These are phyloP conservation scores for Mionectes macconnelli DNA, from an alignment of 2,113 vertebrate genomes.

Conservation along the genomic window DNA sequence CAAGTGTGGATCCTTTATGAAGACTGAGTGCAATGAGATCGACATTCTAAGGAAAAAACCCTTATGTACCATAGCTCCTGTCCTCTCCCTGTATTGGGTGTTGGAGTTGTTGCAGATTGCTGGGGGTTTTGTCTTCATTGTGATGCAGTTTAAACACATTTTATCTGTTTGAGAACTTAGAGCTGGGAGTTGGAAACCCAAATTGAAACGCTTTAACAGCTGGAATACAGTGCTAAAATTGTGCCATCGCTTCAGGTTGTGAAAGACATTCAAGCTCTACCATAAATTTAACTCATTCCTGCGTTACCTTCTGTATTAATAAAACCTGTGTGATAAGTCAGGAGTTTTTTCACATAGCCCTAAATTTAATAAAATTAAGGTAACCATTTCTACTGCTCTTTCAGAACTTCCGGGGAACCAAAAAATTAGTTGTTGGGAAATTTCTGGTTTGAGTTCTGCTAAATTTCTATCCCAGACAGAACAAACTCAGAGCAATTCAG, in stretches of 20 bases:
- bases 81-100: neutral
- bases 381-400: neutral
- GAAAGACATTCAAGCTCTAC: neutral
- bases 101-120: neutral
- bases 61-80: neutral
- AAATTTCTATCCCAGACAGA: neutral
- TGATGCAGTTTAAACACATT: neutral
- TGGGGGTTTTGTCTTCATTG: neutral
- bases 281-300: neutral
- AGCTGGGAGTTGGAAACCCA: neutral
- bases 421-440: neutral
- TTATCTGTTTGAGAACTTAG: neutral
- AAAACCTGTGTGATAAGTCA: neutral
- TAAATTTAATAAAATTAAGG: neutral
- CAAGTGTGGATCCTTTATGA: neutral
- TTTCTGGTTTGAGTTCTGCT: neutral
- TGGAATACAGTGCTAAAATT: neutral
- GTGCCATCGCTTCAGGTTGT: rapidly evolving
- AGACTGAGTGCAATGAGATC: neutral
- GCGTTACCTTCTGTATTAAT: neutral
- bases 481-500: neutral
- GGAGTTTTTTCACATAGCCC: neutral
- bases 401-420: neutral
- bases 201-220: neutral
- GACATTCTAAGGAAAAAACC: neutral